phyloP scores from a whole-genome alignment of 2,797 vertebrate genomes.

The Cyclura pinguis region DNA sequence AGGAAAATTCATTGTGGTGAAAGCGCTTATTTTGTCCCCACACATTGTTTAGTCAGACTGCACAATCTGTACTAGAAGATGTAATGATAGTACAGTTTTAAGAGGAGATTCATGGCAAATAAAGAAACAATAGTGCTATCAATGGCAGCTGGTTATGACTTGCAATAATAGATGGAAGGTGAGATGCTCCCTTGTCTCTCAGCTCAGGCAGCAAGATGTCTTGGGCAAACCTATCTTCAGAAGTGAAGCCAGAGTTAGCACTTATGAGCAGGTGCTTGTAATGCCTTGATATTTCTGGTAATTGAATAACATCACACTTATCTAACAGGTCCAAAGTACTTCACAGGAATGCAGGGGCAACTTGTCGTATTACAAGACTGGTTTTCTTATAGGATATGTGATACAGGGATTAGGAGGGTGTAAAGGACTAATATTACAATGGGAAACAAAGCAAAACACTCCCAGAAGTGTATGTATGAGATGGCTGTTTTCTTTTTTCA shows the following conservation, averaged over 20 bases:
- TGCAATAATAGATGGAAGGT: no score
- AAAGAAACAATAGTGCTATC: no score
- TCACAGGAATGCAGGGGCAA: conserved; percentile 10
- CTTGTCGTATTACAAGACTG: neutral
- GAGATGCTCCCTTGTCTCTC: no score
- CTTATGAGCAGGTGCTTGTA: neutral
- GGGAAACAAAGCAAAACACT: neutral
- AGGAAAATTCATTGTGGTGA: no score
- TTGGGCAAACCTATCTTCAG: neutral
- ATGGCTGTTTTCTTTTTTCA: neutral
- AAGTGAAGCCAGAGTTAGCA: neutral
- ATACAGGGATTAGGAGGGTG: neutral
- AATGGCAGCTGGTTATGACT: no score
- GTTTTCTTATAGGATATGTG: conserved; percentile 21
- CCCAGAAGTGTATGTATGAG: neutral
- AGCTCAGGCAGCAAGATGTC: no score
- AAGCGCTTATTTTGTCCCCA: no score
- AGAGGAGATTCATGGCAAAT: no score
- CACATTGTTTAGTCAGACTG: no score
- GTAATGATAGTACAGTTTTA: no score
- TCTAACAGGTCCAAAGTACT: conserved; percentile 9
- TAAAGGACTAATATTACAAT: conserved; percentile 7
- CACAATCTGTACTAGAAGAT: no score
- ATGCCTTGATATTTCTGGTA: neutral
- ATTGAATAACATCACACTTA: neutral